phyloP scores from a whole-genome alignment of 2,113 vertebrate genomes.

The Herpailurus yagouaroundi region DNA sequence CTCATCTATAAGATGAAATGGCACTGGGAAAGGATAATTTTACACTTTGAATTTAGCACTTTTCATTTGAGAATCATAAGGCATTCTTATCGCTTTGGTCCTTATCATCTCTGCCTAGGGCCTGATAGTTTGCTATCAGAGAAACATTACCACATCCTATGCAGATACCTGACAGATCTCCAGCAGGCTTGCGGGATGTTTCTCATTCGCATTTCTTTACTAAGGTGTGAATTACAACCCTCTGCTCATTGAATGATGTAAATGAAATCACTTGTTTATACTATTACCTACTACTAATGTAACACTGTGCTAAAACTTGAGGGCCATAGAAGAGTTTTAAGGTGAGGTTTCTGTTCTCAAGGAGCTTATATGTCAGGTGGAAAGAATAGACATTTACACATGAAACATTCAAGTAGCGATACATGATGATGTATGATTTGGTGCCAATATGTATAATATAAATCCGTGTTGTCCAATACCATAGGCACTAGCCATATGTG shows the following conservation, averaged over 20 bases:
- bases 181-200: background rate
- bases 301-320: background rate
- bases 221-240: slow-evolving; percentile 40
- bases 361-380: background rate
- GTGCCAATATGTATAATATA: background rate
- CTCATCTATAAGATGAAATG: slow-evolving; percentile 35
- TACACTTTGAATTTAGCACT: slow-evolving; percentile 48
- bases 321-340: background rate
- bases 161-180: slow-evolving; percentile 28
- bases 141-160: slow-evolving; percentile 42
- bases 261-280: slow-evolving; percentile 19
- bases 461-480: background rate
- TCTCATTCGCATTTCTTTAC: slow-evolving; percentile 48
- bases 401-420: slow-evolving; percentile 28
- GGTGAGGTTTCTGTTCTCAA: slow-evolving; percentile 34
- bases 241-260: background rate
- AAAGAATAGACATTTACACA: slow-evolving; percentile 17
- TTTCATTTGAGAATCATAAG: slow-evolving; percentile 62
- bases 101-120: slow-evolving; percentile 42
- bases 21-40: slow-evolving; percentile 43
- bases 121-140: slow-evolving; percentile 48
- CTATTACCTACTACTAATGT: background rate
- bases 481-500: background rate
- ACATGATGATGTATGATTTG: background rate
- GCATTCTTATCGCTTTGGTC: slow-evolving; percentile 53